These are phyloP conservation scores for Sinohyriopsis cumingii DNA, from an alignment of 2,888 invertebrate species.

Conservation along the genomic window DNA sequence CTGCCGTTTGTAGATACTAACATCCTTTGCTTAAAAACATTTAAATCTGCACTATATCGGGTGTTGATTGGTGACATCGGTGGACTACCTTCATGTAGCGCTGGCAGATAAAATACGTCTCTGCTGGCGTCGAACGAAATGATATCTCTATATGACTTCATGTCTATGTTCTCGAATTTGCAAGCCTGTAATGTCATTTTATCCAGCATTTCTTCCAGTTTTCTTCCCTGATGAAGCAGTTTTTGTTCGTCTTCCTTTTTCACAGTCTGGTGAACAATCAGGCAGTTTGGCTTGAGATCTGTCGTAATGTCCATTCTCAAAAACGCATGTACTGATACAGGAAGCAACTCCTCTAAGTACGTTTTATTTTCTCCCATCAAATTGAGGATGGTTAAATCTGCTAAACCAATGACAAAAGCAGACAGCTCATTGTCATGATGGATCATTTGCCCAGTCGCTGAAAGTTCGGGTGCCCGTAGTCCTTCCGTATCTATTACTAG, in stretches of 20 bases:
- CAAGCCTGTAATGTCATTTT: constrained; percentile 13
- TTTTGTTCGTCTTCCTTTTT: constrained; percentile 7
- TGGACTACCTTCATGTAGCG: constrained; percentile 18
- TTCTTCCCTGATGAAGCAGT: constrained; percentile 9
- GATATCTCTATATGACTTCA: constrained; percentile 11
- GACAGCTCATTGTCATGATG: constrained; percentile 22
- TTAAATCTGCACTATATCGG: constrained; percentile 9
- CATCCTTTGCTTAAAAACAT: no score
- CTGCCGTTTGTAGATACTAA: no score
- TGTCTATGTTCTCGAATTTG: constrained; percentile 7
- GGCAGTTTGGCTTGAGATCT: constrained; percentile 7
- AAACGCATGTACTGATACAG: constrained; percentile 18
- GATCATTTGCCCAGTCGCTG: not conserved
- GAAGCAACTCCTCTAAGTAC: constrained; percentile 17
- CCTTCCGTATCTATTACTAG: constrained; percentile 29
- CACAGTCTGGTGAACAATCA: constrained; percentile 27
- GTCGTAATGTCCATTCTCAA: constrained; percentile 10
- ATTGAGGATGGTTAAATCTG: constrained; percentile 15
- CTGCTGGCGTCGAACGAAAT: constrained; percentile 15
- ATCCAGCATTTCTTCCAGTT: constrained; percentile 11
- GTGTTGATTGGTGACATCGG: constrained; percentile 21
- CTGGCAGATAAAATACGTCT: constrained; percentile 16
- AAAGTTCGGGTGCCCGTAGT: constrained; percentile 13
- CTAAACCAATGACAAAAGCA: constrained; percentile 19
- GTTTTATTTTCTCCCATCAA: constrained; percentile 19